Evolutionary conservation across 2,797 vertebrate species (phyloP).

Genomic region (Merluccius polli): DNA sequence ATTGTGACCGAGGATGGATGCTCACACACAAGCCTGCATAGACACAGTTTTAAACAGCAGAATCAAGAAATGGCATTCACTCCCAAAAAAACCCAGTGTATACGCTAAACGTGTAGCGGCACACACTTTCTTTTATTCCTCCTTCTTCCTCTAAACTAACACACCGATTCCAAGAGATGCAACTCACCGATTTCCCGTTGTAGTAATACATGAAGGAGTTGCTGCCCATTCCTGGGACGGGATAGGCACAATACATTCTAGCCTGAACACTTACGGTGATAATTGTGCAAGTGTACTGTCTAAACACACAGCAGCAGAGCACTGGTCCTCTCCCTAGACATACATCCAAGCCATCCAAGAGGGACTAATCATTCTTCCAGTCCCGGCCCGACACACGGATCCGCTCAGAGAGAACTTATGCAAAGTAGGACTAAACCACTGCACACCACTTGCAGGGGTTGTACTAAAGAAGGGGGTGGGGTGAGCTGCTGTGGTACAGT

Average conservation of each 20-base stretch:
- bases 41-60: not conserved
- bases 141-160: slow-evolving; percentile 8
- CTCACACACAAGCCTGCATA: slow-evolving; percentile 14
- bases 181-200: slow-evolving; percentile 97
- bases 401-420: slow-evolving; percentile 95
- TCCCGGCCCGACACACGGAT: slow-evolving; percentile 81
- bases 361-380: slow-evolving; percentile 83
- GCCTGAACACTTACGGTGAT: slow-evolving; percentile 61
- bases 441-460: slow-evolving; percentile 68
- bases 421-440: slow-evolving; percentile 94
- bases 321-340: slow-evolving; percentile 76
- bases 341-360: slow-evolving; percentile 80
- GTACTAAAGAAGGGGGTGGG: slow-evolving; percentile 56
- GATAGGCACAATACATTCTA: slow-evolving; percentile 97
- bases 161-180: slow-evolving; percentile 4
- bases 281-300: slow-evolving; percentile 43
- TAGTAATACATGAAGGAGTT: slow-evolving; percentile 99
- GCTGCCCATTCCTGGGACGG: slow-evolving; percentile 94
- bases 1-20: slow-evolving; percentile 28
- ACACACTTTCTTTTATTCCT: slow-evolving; percentile 27
- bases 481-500: slow-evolving; percentile 63
- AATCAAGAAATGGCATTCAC: not conserved
- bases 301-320: slow-evolving; percentile 54
- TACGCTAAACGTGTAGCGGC: slow-evolving; percentile 16
- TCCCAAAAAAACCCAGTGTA: not conserved